Percentiles rank a stretch among this genome's conserved stretches.
phyloP scores from a whole-genome alignment of 2,888 invertebrate genomes.

The Odontomyia ornata region DNA sequence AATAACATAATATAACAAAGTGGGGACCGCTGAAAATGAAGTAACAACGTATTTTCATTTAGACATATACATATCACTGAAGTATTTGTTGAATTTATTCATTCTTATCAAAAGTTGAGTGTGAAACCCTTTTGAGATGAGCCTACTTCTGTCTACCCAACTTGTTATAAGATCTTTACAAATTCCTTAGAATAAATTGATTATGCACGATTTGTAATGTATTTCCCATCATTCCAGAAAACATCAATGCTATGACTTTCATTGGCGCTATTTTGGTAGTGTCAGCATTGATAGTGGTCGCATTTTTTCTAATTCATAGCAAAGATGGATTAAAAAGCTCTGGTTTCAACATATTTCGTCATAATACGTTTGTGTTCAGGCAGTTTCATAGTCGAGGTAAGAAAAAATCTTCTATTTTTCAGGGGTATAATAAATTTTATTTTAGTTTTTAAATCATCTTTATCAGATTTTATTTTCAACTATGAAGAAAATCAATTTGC shows the following conservation, averaged over 20 bases:
- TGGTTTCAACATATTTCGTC: constrained; percentile 72
- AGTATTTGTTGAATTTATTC: no score
- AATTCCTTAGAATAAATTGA: no score
- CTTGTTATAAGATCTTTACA: no score
- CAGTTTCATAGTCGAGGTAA: constrained; percentile 63
- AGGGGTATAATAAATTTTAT: neutral
- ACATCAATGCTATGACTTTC: constrained; percentile 86
- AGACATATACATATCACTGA: no score
- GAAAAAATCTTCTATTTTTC: constrained; percentile 43
- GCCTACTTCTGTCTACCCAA: no score
- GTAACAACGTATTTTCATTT: no score
- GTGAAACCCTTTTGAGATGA: no score
- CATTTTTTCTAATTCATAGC: constrained; percentile 87
- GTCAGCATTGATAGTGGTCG: constrained; percentile 81
- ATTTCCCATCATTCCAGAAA: no score
- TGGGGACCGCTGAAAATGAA: no score
- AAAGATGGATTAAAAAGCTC: constrained; percentile 74
- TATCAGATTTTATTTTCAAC: constrained; percentile 72
- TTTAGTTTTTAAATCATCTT: constrained; percentile 61
- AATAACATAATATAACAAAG: no score
- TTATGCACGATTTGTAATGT: no score
- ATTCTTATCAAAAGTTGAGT: no score
- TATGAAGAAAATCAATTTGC: constrained; percentile 76
- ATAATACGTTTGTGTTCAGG: constrained; percentile 62
- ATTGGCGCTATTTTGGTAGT: constrained; percentile 88